These are phyloP conservation scores for Cheilosia variabilis DNA, from an alignment of 2,888 invertebrate species.

Conservation along the genomic window DNA sequence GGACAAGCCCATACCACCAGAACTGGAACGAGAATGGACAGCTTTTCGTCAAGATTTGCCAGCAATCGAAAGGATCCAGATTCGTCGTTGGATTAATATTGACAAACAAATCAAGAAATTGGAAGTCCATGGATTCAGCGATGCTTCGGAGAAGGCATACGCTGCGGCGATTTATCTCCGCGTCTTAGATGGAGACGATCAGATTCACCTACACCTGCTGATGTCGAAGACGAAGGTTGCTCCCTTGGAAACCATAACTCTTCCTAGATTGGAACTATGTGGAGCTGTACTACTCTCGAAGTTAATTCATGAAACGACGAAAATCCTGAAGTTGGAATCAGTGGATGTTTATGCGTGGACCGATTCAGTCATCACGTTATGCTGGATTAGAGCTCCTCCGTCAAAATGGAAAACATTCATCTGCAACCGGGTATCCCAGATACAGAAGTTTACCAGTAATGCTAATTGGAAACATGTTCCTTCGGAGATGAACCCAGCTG, in stretches of 20 bases:
- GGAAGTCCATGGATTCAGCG: neutral
- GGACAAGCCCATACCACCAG: neutral
- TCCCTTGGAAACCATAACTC: neutral
- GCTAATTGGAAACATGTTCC: constrained; percentile 6
- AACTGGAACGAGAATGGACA: neutral
- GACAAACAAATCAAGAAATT: neutral
- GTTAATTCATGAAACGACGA: no score
- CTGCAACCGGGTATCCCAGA: constrained; percentile 17
- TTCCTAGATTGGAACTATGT: neutral
- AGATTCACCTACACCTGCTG: neutral
- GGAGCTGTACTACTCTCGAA: no score
- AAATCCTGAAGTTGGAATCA: neutral
- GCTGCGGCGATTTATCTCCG: neutral
- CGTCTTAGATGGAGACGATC: neutral
- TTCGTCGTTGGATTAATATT: constrained; percentile 17
- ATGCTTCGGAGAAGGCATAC: neutral
- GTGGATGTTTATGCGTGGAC: neutral
- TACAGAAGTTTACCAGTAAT: constrained; percentile 3
- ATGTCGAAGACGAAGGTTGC: neutral
- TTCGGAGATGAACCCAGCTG: constrained; percentile 3
- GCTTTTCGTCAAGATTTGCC: neutral
- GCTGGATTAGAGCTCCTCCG: constrained; percentile 11
- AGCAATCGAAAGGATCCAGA: neutral
- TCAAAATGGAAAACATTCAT: constrained; percentile 10
- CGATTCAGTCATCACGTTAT: constrained; percentile 10